Percentiles rank a stretch among this genome's conserved stretches.
Evolutionary conservation across 2,113 vertebrate genomes (phyloP).

Genomic region (Ranitomeya variabilis): DNA sequence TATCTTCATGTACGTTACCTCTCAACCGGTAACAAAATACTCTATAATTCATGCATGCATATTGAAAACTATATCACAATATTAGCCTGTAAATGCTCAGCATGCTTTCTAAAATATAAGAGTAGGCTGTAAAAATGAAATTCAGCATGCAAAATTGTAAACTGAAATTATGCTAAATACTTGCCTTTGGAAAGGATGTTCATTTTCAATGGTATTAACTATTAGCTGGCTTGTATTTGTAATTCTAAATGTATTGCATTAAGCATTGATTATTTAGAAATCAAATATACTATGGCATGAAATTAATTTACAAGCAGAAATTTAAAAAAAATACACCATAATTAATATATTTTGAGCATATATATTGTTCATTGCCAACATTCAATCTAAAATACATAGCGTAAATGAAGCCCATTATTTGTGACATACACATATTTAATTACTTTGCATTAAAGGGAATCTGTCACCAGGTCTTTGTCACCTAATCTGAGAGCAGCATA

Average conservation of each 20-base stretch:
- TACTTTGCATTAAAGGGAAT: too few species aligned
- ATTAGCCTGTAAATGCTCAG: constrained; percentile 21
- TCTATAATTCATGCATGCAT: constrained; percentile 12
- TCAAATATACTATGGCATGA: background rate
- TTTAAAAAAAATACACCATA: background rate
- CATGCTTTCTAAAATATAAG: constrained; percentile 8
- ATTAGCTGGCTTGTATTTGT: background rate
- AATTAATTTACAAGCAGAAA: background rate
- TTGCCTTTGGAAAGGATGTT: constrained; percentile 11
- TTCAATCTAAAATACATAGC: too few species aligned
- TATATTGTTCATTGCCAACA: too few species aligned
- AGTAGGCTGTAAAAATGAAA: background rate
- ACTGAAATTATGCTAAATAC: constrained; percentile 31
- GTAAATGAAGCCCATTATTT: too few species aligned
- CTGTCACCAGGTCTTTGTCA: too few species aligned
- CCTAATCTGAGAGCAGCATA: too few species aligned
- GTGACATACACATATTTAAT: too few species aligned
- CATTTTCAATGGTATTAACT: constrained; percentile 18
- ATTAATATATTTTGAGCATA: too few species aligned
- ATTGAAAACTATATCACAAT: background rate
- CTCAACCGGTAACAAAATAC: background rate
- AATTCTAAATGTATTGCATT: background rate
- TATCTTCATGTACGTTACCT: background rate
- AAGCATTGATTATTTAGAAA: background rate
- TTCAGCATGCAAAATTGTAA: constrained; percentile 17